Conservation (phyloP, 2,113 vertebrate species). For the Tinamus guttatus region DNA sequence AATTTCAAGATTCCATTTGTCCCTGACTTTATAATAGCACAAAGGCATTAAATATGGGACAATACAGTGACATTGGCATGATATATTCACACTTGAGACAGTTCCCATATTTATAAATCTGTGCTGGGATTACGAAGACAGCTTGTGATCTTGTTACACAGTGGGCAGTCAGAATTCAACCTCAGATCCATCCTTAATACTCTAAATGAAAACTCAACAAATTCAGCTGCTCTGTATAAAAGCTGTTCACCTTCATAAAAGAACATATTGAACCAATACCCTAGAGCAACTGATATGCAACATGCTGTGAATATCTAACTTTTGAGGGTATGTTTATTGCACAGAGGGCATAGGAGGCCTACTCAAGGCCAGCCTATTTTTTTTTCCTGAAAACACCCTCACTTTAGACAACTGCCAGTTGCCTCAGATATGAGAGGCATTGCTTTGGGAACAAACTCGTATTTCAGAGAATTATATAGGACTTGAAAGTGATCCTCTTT, state of each 20-base stretch:
- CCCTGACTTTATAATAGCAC: neutral
- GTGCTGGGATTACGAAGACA: neutral
- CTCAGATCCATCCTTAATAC: neutral
- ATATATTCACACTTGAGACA: neutral
- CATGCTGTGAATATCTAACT: neutral
- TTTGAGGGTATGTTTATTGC: neutral
- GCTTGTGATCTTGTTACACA: neutral
- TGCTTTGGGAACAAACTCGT: neutral
- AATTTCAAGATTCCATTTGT: neutral
- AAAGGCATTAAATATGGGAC: neutral
- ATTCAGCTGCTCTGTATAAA: neutral
- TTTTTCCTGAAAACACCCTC: neutral
- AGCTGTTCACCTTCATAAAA: neutral
- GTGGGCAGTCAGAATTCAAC: neutral
- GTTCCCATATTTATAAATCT: neutral
- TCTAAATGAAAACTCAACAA: neutral
- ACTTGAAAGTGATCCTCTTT: neutral
- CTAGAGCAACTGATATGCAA: neutral
- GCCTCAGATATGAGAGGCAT: neutral
- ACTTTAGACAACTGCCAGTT: neutral
- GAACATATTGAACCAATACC: neutral
- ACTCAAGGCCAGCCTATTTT: neutral
- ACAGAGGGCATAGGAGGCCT: neutral
- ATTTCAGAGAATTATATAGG: neutral
- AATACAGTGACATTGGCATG: neutral